Conservation (phyloP, 2,888 invertebrate species). For the Sarcophaga subvicina region DNA sequence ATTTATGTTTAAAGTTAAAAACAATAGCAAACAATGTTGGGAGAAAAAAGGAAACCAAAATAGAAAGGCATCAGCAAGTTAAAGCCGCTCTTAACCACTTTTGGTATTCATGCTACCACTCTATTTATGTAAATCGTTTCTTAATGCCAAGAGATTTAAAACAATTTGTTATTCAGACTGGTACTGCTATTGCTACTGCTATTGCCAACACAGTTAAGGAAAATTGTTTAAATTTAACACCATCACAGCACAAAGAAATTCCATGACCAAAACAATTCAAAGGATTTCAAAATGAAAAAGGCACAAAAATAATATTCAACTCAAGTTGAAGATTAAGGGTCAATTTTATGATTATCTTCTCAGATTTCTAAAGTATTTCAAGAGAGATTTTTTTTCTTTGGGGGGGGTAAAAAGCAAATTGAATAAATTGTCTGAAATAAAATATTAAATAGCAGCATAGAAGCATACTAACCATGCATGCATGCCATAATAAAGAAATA, state of each 20-base stretch:
- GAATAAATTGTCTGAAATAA: too few relatives aligned
- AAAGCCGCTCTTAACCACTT: not conserved
- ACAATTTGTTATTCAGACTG: slow-evolving; percentile 43
- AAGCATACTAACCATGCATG: too few relatives aligned
- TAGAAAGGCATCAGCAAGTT: slow-evolving; percentile 4
- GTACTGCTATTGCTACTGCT: not conserved
- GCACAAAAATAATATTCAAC: not conserved
- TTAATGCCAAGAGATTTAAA: slow-evolving; percentile 63
- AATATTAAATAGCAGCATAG: too few relatives aligned
- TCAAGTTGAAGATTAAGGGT: slow-evolving; percentile 33
- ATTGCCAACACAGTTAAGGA: not conserved
- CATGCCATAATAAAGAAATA: not conserved
- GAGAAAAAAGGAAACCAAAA: not conserved
- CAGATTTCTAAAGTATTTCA: not conserved
- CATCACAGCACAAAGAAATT: too few relatives aligned
- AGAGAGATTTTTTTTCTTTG: not conserved
- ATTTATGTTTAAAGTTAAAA: not conserved
- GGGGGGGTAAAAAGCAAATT: not conserved
- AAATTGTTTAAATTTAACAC: not conserved
- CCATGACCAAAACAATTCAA: not conserved
- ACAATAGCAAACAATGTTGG: too few relatives aligned
- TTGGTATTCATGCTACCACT: slow-evolving; percentile 3
- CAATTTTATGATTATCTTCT: slow-evolving; percentile 6
- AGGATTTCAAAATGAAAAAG: not conserved
- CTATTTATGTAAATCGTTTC: slow-evolving; percentile 60